Evolutionary conservation across 2,888 invertebrate genomes (phyloP).

Genomic region (Kryphioiulus occultus): DNA sequence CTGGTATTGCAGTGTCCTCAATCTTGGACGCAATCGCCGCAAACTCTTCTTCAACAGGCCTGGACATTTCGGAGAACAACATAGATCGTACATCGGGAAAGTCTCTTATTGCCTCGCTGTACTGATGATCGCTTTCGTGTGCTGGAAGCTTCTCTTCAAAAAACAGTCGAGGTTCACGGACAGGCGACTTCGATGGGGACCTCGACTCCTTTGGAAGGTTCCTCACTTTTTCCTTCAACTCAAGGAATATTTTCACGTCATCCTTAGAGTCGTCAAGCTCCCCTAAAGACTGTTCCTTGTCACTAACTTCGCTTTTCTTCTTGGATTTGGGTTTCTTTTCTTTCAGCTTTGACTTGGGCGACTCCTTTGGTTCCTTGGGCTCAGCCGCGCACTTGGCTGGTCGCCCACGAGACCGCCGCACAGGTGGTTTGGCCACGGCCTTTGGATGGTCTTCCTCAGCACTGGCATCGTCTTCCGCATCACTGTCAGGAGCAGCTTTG

Average conservation of each 20-base stretch:
- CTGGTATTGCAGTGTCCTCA: not conserved
- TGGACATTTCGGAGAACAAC: not conserved
- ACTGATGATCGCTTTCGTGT: conserved; percentile 37
- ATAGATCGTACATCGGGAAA: not conserved
- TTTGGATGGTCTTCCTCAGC: conserved; percentile 1
- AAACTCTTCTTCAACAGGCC: not conserved
- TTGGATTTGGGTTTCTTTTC: conserved; percentile 18
- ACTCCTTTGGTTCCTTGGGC: not conserved
- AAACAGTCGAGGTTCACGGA: not conserved
- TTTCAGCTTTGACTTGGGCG: not conserved
- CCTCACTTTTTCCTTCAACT: not conserved
- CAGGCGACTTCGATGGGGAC: not conserved
- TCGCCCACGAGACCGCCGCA: not conserved
- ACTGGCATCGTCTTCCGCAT: conserved; percentile 2
- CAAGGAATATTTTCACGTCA: not conserved
- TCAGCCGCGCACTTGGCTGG: not conserved
- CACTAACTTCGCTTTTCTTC: not conserved
- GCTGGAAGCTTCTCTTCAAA: conserved; percentile 6
- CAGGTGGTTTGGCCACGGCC: not conserved
- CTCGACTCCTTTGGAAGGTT: not conserved
- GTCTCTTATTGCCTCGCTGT: conserved; percentile 8
- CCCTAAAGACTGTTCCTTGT: not conserved
- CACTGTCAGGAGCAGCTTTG: not conserved
- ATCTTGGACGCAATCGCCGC: not conserved
- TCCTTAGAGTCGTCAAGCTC: not conserved